A percentile compares a stretch with the other conserved stretches of the same genome.
phyloP scores from a whole-genome alignment of 2,113 vertebrate species.

The Leucosticte australis region DNA sequence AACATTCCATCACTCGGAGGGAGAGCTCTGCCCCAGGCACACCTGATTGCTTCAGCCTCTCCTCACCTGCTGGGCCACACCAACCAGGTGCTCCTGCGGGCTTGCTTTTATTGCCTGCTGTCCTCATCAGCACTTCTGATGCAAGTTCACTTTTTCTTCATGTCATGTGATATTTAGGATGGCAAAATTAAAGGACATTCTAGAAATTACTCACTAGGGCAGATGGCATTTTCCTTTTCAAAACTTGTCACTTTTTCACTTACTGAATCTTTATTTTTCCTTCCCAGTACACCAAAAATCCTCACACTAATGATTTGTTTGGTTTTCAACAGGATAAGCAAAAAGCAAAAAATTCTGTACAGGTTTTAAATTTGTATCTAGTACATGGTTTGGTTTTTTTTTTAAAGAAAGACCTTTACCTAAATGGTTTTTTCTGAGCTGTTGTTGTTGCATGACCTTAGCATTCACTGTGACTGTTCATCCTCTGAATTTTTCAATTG shows the following conservation, averaged over 20 bases:
- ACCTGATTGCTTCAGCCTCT: accelerated
- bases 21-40: neutral
- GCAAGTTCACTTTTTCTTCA: neutral
- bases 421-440: neutral
- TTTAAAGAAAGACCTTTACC: neutral
- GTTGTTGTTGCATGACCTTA: neutral
- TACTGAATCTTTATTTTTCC: neutral
- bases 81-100: neutral
- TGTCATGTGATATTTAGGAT: neutral
- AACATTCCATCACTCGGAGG: no score
- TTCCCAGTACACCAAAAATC: neutral
- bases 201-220: neutral
- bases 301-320: neutral
- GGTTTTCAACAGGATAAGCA: neutral
- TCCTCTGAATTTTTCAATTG: neutral
- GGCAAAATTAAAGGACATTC: neutral
- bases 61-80: neutral
- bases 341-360: neutral
- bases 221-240: neutral
- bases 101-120: neutral
- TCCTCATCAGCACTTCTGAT: neutral
- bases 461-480: neutral
- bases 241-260: neutral
- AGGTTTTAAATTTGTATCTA: neutral
- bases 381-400: neutral